phyloP scores from a whole-genome alignment of 1,140 invertebrate species.

The Diorhabda sublineata region DNA sequence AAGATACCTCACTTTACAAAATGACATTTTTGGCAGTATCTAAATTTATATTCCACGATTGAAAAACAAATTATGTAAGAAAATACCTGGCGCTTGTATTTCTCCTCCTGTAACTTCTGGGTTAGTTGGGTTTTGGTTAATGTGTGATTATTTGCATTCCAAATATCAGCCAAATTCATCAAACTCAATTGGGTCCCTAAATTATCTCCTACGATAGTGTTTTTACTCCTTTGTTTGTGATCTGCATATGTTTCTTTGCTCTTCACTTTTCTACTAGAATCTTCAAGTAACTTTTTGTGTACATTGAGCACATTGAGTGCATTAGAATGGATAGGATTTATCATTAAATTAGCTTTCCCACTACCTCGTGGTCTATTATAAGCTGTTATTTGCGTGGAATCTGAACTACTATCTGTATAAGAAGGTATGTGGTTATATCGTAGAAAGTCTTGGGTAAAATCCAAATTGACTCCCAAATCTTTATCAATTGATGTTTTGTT shows the following conservation, averaged over 20 bases:
- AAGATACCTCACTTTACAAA: too few species aligned
- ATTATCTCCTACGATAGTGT: constrained; percentile 21
- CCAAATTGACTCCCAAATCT: background rate
- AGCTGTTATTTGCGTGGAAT: constrained; percentile 37
- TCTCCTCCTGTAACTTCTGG: constrained; percentile 70
- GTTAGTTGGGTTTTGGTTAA: constrained; percentile 32
- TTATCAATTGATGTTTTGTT: background rate
- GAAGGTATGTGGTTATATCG: background rate
- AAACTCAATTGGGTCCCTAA: constrained; percentile 36
- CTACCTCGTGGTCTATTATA: constrained; percentile 22
- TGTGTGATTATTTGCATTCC: constrained; percentile 45
- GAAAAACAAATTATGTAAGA: too few species aligned
- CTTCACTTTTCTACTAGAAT: background rate
- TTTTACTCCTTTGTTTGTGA: constrained; percentile 13
- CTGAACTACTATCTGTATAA: constrained; percentile 32
- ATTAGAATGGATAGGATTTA: constrained; percentile 25
- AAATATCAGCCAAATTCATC: constrained; percentile 54
- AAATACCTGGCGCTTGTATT: constrained; percentile 62
- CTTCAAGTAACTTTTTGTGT: constrained; percentile 26
- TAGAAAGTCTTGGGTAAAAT: background rate
- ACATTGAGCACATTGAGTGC: constrained; percentile 26
- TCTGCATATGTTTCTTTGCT: constrained; percentile 4
- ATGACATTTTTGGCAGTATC: too few species aligned
- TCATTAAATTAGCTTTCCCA: constrained; percentile 21
- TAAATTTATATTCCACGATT: too few species aligned